Evolutionary conservation across 2,888 invertebrate genomes (phyloP).

Genomic region (Empis livida): DNA sequence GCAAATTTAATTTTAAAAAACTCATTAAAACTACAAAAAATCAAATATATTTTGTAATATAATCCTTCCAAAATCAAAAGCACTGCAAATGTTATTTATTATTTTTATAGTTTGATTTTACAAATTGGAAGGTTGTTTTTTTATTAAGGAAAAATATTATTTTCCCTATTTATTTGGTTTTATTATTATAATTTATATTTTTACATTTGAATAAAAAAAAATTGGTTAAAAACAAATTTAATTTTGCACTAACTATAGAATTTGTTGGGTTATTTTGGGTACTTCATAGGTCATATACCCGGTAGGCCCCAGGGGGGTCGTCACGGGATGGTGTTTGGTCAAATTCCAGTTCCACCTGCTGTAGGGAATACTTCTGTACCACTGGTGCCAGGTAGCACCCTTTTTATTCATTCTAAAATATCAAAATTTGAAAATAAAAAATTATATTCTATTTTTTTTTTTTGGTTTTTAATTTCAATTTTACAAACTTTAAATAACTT

Average conservation of each 20-base stretch:
- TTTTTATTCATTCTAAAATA: slow-evolving; percentile 8
- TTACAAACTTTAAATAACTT: too few relatives aligned
- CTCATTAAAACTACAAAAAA: too few relatives aligned
- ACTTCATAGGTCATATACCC: slow-evolving; percentile 44
- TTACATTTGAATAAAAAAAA: slow-evolving; percentile 5
- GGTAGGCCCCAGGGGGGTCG: slow-evolving; percentile 51
- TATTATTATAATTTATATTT: too few relatives aligned
- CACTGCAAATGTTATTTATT: too few relatives aligned
- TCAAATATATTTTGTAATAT: too few relatives aligned
- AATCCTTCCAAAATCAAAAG: too few relatives aligned
- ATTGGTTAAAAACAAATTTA: slow-evolving; percentile 4
- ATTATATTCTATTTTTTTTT: background rate
- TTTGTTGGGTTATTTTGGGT: slow-evolving; percentile 5
- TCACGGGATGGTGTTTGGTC: slow-evolving; percentile 51
- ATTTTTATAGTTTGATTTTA: too few relatives aligned
- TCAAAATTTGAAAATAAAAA: too few relatives aligned
- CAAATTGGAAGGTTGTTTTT: too few relatives aligned
- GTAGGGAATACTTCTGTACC: slow-evolving; percentile 38
- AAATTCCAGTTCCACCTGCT: slow-evolving; percentile 39
- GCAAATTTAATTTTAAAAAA: too few relatives aligned
- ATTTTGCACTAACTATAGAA: background rate
- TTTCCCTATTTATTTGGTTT: too few relatives aligned
- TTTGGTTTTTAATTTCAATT: slow-evolving; percentile 6
- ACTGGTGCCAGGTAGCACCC: slow-evolving; percentile 40
- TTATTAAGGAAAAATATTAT: too few relatives aligned